Base-by-base conservation (phyloP, 2,888 invertebrate genomes). In the Ornithoptera alexandrae region DNA sequence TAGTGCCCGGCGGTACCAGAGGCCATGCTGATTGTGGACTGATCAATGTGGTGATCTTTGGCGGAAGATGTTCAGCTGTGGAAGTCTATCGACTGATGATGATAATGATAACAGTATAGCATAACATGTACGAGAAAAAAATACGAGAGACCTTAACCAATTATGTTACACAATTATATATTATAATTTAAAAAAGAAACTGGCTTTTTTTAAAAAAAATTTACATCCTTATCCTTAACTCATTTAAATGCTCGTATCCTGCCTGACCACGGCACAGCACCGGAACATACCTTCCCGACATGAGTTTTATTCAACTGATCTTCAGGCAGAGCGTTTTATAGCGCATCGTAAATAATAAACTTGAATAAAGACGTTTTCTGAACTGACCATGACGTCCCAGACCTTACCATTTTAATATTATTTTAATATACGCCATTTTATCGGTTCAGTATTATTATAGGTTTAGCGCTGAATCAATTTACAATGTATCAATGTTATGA, bases 351-450 rank as follows among this genome's bases (percentile, higher is more conserved):
- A 91, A 92, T 90, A 81, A 88, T 74, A 74, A 75, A 77, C 77
- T 80, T 79, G 86, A 82, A 91, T 91, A 90, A 89, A 91, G 91
- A 90, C 86, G 89, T 91, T 90, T 86, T 87, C 85, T 89, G 82
- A 82, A 83, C 82, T 79, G 75, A 76, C 75, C 80, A 79, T 81
- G 82, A 83, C 80, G 78, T 77, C 79, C 46, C 76, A 80, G 85
- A 86, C 85, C 82, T 85, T 89, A 88, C 85, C 86, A 89, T 90
- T 90, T 87, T 86, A 88, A 88, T 88, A 87, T 46, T 12, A 87
- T 86, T 86, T 88, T 86, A 87, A 88, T 87, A 85, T 83, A 80
- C 77, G 80, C 81, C 76, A 75, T 75, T 85, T 87, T 84, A 82
- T 81, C 81, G 75, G 72, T 71, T 75, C 78, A 76, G 75, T 83